Percentiles rank a stretch among this genome's conserved stretches.
phyloP scores from a whole-genome alignment of 2,113 vertebrate species.

The Gracilinanus agilis region DNA sequence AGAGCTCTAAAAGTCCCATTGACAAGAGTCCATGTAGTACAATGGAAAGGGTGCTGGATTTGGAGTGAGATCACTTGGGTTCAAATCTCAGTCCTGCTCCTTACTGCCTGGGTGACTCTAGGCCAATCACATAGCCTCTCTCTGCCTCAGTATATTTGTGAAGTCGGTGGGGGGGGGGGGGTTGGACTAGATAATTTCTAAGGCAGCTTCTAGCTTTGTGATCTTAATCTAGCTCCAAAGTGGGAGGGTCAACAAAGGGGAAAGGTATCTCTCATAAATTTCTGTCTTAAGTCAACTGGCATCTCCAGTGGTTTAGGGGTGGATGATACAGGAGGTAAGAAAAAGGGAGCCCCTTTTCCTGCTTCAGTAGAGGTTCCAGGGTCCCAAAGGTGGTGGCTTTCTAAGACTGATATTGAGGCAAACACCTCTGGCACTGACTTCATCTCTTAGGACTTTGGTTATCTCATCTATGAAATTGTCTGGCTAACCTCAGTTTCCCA shows the following conservation, averaged over 20 bases:
- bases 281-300: background rate
- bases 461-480: background rate
- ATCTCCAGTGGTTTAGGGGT: background rate
- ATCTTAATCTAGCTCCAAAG: background rate
- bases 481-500: background rate
- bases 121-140: background rate
- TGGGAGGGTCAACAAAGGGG: background rate
- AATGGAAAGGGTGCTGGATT: accelerated
- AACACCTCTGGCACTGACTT: background rate
- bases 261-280: background rate
- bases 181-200: background rate
- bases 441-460: background rate
- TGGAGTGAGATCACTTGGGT: too few species aligned
- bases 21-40: background rate
- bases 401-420: background rate
- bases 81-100: background rate
- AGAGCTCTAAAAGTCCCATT: background rate
- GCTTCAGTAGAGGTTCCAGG: background rate
- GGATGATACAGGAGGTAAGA: background rate
- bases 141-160: background rate
- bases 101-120: background rate
- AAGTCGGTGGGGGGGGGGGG: background rate
- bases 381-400: background rate
- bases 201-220: background rate
- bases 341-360: background rate